phyloP scores from a whole-genome alignment of 2,113 vertebrate genomes.

The Nanorana parkeri region DNA sequence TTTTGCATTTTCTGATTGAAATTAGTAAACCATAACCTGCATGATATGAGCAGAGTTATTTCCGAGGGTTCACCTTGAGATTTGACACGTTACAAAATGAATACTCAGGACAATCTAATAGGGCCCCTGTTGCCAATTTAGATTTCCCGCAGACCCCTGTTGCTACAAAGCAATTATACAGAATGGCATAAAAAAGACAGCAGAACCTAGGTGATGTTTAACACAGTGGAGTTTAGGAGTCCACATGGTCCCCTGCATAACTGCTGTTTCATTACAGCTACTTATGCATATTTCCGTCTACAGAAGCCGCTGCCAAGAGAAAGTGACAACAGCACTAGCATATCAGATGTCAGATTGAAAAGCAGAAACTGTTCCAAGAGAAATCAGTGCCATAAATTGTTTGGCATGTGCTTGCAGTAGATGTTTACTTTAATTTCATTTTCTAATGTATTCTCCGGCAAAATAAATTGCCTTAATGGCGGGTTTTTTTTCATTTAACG shows the following conservation, averaged over 20 bases:
- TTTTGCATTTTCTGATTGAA: neutral
- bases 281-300: slow-evolving; percentile 15
- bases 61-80: slow-evolving; percentile 42
- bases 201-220: slow-evolving; percentile 48
- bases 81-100: slow-evolving; percentile 48
- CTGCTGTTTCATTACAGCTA: slow-evolving; percentile 41
- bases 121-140: slow-evolving; percentile 30
- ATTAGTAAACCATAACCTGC: neutral
- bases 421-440: slow-evolving; percentile 24
- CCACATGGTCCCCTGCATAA: slow-evolving; percentile 33
- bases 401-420: slow-evolving; percentile 27
- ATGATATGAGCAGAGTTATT: neutral
- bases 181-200: slow-evolving; percentile 45
- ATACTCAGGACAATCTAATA: slow-evolving; percentile 26
- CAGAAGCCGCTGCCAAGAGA: slow-evolving; percentile 21
- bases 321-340: slow-evolving; percentile 33
- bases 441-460: slow-evolving; percentile 4
- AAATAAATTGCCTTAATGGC: neutral
- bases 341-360: slow-evolving; percentile 32
- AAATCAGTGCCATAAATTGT: slow-evolving; percentile 20
- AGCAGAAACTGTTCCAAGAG: slow-evolving; percentile 9
- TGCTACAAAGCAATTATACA: slow-evolving; percentile 49
- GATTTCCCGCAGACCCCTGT: slow-evolving; percentile 34
- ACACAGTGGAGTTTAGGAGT: slow-evolving; percentile 19
- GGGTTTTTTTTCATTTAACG: too few relatives aligned